Evolutionary conservation across 2,797 vertebrate species (phyloP).

Genomic region (Phoxinus dragarum): DNA sequence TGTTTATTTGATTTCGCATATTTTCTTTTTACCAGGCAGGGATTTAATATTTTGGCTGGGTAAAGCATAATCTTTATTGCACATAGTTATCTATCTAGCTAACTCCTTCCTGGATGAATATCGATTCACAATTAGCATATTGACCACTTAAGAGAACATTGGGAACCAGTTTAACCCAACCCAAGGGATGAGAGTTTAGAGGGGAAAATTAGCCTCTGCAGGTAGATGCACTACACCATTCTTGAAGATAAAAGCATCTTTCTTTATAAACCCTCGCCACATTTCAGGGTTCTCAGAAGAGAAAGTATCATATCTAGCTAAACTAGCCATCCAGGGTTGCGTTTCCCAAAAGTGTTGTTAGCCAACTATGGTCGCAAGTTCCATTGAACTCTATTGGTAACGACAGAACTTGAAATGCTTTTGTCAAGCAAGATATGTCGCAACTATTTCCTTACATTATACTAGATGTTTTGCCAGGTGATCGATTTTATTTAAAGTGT

Average conservation of each 20-base stretch:
- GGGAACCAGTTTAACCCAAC: neutral
- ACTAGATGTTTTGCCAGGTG: neutral
- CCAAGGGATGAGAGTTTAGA: neutral
- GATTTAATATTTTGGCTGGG: constrained; percentile 34
- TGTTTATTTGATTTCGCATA: constrained; percentile 49
- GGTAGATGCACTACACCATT: neutral
- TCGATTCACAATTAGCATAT: neutral
- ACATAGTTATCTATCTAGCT: constrained; percentile 12
- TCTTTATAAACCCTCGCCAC: neutral
- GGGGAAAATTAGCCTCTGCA: neutral
- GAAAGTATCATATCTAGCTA: neutral
- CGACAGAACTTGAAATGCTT: too few relatives aligned
- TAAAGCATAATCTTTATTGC: constrained; percentile 20
- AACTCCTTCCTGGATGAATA: neutral
- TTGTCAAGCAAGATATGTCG: neutral
- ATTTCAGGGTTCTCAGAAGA: neutral
- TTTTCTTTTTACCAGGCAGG: constrained; percentile 25
- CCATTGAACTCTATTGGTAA: too few relatives aligned
- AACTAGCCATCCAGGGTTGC: too few relatives aligned
- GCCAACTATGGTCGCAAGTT: too few relatives aligned
- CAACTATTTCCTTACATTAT: neutral
- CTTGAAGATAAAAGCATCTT: neutral
- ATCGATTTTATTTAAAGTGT: neutral
- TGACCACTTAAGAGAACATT: neutral
- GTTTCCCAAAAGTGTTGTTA: too few relatives aligned